A percentile compares a stretch with the other conserved stretches of the same genome.
Evolutionary conservation across 2,797 vertebrate species (phyloP).

Genomic region (Pelochelys cantorii): DNA sequence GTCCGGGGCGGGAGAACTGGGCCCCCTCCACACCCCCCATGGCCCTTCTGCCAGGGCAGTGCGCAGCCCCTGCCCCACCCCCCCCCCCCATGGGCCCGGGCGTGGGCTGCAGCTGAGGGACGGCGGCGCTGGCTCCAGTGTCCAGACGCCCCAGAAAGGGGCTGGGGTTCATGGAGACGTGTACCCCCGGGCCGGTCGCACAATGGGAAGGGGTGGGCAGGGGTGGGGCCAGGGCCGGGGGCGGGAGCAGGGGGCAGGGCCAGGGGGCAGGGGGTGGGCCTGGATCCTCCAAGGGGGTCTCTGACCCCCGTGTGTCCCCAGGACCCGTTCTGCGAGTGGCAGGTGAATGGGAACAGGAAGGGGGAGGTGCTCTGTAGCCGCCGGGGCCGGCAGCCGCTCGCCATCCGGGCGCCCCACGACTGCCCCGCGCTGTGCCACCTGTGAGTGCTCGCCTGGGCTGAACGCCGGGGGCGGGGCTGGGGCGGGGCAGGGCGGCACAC

Average conservation of each 20-base stretch:
- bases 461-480: background rate
- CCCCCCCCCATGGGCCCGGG: no score
- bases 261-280: background rate
- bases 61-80: no score
- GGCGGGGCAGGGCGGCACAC: no score
- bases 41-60: no score
- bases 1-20: rapidly evolving
- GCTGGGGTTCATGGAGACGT: no score
- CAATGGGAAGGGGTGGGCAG: no score
- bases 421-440: constrained; percentile 92
- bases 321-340: constrained; percentile 94
- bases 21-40: no score
- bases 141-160: no score
- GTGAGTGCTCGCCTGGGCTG: constrained; percentile 78
- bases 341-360: constrained; percentile 91
- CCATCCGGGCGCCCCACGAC: constrained; percentile 84
- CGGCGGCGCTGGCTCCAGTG: no score
- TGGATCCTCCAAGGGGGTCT: background rate
- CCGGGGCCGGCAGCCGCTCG: constrained; percentile 86
- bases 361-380: constrained; percentile 92
- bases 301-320: constrained; percentile 45
- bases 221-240: background rate
- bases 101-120: no score
- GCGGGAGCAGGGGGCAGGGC: background rate
- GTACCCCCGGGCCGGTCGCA: no score